Conservation (phyloP, 2,113 vertebrate genomes). For the Cygnus atratus region DNA sequence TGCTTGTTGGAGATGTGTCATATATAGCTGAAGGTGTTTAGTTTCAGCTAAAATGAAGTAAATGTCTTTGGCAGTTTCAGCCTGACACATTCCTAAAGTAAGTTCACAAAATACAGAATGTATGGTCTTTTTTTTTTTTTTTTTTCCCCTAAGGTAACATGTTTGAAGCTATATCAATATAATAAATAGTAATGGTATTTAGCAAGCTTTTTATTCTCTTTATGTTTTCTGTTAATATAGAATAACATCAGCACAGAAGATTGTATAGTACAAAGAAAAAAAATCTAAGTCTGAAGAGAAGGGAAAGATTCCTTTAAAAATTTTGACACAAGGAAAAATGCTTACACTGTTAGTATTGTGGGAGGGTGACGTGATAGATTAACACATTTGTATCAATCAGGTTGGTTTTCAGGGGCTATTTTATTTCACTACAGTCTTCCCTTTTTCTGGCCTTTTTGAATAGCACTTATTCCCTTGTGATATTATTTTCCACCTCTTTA, state of each 20-base stretch:
- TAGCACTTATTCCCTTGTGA: background rate
- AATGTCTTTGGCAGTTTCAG: background rate
- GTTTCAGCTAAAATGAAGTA: constrained; percentile 17
- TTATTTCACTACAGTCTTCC: background rate
- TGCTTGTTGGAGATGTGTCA: background rate
- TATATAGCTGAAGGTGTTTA: background rate
- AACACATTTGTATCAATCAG: background rate
- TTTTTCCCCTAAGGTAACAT: background rate
- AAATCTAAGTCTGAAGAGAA: background rate
- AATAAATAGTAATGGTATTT: background rate
- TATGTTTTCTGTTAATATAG: background rate
- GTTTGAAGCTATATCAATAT: background rate
- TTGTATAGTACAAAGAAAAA: background rate
- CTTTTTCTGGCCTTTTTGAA: background rate
- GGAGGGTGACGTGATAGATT: background rate
- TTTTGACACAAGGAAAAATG: background rate
- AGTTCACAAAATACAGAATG: background rate
- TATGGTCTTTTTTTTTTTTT: background rate
- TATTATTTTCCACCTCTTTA: background rate
- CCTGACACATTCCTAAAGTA: background rate
- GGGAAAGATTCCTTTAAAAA: background rate
- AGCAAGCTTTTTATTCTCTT: background rate
- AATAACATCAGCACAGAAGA: background rate
- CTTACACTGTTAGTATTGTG: background rate
- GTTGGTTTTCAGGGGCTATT: background rate